Evolutionary conservation across 1,140 invertebrate species (phyloP), one percentile per base, ranked within the genome.

Genomic region (Ooceraea biroi): DNA sequence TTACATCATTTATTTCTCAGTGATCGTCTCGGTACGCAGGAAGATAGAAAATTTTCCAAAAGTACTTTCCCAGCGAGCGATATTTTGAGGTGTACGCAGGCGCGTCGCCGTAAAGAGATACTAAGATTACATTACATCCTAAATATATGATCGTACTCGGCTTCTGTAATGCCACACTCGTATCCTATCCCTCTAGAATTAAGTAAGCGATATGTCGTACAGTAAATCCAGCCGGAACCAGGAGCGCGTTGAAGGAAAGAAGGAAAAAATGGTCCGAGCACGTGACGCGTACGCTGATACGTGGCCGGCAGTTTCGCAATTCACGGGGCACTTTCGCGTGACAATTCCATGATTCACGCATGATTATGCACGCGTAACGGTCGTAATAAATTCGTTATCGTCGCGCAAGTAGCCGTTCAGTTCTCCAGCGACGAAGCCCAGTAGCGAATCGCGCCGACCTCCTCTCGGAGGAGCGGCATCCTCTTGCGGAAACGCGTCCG

Each of bases 341-440:
- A 88, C 87, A 87, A 88, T 87, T 87, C 74, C 57, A 76, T 88
- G 85, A 88, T 87, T 88, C 87, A 87, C 71, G 74, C 63, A 27
- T 84, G 82, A 46, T 82, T 87, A 82, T 85, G 82, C 76, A 86
- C 58, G 74, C 82, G 69, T 87, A 88, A 87, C 86, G 63, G 44
- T 84, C 66, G 69, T 46, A 25, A 78, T 87, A 84, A 87, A 82
- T 85, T 63, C 73, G 25, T 36, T 80, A 80, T 80, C 55, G 73
- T 57, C 27, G 25, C 17, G 19, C 17, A 41, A 22, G 19, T n/a
- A 41, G 36, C 12, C 8, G 48, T n/a, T 19, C 17, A n/a, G n/a
- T n/a, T n/a, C n/a, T n/a, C n/a, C n/a, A n/a, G n/a, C n/a, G n/a
- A n/a, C n/a, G n/a, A n/a, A n/a, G n/a, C n/a, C n/a, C n/a, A n/a